Conservation (phyloP, 2,113 vertebrate species). For the Myodes glareolus region DNA sequence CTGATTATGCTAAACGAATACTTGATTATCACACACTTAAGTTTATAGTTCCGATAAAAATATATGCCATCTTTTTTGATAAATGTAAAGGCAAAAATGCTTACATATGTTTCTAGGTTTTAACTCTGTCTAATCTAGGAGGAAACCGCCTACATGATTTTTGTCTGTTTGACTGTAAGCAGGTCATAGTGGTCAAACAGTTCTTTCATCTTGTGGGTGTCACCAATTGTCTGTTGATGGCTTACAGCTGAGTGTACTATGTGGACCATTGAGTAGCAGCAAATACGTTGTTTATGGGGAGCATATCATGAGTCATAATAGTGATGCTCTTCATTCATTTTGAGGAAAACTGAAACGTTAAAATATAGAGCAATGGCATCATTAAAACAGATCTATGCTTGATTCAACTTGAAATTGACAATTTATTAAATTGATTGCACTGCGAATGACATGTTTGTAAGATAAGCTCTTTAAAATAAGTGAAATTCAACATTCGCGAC, state of each 20-base stretch:
- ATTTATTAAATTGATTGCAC: neutral
- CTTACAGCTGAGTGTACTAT: neutral
- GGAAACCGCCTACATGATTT: neutral
- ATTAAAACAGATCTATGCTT: neutral
- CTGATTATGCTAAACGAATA: neutral
- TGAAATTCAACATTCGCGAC: neutral
- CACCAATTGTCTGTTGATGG: neutral
- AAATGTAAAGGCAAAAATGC: neutral
- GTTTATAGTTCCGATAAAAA: neutral
- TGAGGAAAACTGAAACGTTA: neutral
- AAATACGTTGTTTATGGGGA: neutral
- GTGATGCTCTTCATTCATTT: neutral
- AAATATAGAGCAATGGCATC: neutral
- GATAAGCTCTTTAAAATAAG: neutral
- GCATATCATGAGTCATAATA: neutral
- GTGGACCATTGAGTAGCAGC: neutral
- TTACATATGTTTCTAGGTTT: neutral
- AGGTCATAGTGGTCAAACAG: neutral
- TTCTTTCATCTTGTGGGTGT: neutral
- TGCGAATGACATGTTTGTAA: constrained; percentile 13
- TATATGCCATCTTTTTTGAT: neutral
- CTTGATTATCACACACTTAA: neutral
- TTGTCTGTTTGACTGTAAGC: neutral
- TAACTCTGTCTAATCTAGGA: neutral
- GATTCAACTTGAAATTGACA: constrained; percentile 1